phyloP scores from a whole-genome alignment of 2,797 vertebrate genomes.

The Mus spretus region DNA sequence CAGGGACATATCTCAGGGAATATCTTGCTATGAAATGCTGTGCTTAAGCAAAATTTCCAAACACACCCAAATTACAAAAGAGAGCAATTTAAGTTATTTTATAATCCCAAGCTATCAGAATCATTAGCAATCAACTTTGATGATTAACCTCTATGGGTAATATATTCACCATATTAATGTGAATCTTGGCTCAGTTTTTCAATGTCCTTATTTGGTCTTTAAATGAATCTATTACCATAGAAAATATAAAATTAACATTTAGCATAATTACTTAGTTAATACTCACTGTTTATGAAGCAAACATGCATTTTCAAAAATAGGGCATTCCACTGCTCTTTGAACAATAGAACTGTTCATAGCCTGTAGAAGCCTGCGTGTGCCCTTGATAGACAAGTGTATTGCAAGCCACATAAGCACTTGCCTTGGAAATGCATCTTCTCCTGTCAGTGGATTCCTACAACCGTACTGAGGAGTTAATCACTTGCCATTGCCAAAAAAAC shows the following conservation, averaged over 20 bases:
- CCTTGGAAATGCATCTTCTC: constrained; percentile 46
- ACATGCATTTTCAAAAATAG: not conserved
- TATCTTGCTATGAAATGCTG: not conserved
- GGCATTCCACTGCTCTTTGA: not conserved
- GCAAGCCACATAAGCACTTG: not conserved
- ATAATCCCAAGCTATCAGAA: not conserved
- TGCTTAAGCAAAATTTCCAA: not conserved
- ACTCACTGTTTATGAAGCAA: not conserved
- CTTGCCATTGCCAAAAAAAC: constrained; percentile 81
- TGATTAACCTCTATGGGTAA: not conserved
- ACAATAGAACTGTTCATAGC: not conserved
- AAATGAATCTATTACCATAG: not conserved
- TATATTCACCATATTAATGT: not conserved
- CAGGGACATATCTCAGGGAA: not conserved
- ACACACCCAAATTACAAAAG: not conserved
- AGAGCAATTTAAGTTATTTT: not conserved
- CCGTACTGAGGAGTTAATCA: constrained; percentile 78
- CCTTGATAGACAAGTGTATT: not conserved
- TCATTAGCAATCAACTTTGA: not conserved
- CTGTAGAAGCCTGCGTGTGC: too few relatives aligned
- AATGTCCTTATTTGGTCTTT: not conserved
- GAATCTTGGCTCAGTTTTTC: not conserved
- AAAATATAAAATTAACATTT: not conserved
- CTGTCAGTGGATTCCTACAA: constrained; percentile 11
- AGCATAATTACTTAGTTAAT: not conserved